Percentiles rank a stretch among this genome's conserved stretches.
Evolutionary conservation across 2,888 invertebrate species (phyloP).

Genomic region (Macrostomum cliftonense): DNA sequence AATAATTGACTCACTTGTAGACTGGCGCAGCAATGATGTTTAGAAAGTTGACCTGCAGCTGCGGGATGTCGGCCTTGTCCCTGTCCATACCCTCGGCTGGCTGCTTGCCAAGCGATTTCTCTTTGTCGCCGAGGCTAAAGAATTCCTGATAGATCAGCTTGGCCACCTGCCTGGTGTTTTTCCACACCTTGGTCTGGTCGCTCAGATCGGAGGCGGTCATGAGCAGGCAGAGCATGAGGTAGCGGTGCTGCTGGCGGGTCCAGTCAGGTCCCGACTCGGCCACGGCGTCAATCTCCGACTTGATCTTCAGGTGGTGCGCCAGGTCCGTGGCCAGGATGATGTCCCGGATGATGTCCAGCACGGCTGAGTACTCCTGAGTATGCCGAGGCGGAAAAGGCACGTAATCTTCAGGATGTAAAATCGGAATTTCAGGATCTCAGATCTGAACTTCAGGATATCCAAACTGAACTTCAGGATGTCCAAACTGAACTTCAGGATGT

Average conservation of each 20-base stretch:
- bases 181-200: slow-evolving; percentile 59
- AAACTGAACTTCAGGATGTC: too few species aligned
- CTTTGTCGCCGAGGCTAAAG: slow-evolving; percentile 65
- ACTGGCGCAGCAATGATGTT: slow-evolving; percentile 44
- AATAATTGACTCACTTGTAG: slow-evolving; percentile 37
- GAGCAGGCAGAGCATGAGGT: slow-evolving; percentile 50
- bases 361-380: slow-evolving; percentile 49
- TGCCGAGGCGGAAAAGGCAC: slow-evolving; percentile 2
- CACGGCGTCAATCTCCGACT: slow-evolving; percentile 32
- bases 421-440: not conserved
- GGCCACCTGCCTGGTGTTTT: slow-evolving; percentile 38
- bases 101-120: slow-evolving; percentile 55
- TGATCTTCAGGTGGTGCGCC: slow-evolving; percentile 50
- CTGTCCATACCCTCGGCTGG: slow-evolving; percentile 61
- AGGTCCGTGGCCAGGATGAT: slow-evolving; percentile 62
- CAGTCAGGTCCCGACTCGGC: slow-evolving; percentile 23
- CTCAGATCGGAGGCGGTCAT: slow-evolving; percentile 70
- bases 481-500: too few species aligned
- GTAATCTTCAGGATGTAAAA: not conserved
- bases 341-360: slow-evolving; percentile 53
- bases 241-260: slow-evolving; percentile 39
- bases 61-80: slow-evolving; percentile 59
- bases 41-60: slow-evolving; percentile 58
- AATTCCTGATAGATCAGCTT: slow-evolving; percentile 60
- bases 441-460: too few species aligned